Conservation (phyloP, 1,140 invertebrate species). For the Drosophila eugracilis region DNA sequence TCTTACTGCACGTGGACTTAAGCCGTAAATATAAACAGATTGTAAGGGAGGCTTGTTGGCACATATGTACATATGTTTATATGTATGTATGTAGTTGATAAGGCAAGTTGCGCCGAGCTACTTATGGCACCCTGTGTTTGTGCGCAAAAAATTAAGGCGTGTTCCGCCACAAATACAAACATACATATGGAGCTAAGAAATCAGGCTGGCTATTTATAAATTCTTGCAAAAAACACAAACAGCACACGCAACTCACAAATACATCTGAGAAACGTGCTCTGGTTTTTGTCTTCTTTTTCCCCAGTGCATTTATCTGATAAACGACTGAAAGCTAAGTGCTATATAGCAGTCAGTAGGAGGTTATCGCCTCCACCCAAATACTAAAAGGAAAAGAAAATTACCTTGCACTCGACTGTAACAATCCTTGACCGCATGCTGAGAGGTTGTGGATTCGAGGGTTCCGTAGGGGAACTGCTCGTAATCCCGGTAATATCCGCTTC, state of each 20-base stretch:
- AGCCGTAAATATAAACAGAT: slow-evolving; percentile 13
- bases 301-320: slow-evolving; percentile 6
- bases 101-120: slow-evolving; percentile 1
- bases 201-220: slow-evolving; percentile 71
- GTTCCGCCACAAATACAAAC: slow-evolving; percentile 31
- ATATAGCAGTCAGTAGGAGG: background rate
- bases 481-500: slow-evolving; percentile 85
- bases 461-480: slow-evolving; percentile 85
- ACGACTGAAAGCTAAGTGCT: slow-evolving; percentile 1
- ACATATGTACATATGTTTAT: too few species aligned
- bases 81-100: too few species aligned
- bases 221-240: slow-evolving; percentile 66
- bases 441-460: slow-evolving; percentile 63
- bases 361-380: background rate
- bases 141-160: slow-evolving; percentile 67
- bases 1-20: slow-evolving; percentile 15
- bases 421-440: slow-evolving; percentile 70
- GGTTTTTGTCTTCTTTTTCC: slow-evolving; percentile 5
- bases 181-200: slow-evolving; percentile 35
- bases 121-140: slow-evolving; percentile 35
- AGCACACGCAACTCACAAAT: slow-evolving; percentile 32
- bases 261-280: background rate
- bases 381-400: too few species aligned
- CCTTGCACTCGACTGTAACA: slow-evolving; percentile 83
- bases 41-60: background rate